Evolutionary conservation across 2,113 vertebrate genomes (phyloP).

Genomic region (Pangasianodon gigas): DNA sequence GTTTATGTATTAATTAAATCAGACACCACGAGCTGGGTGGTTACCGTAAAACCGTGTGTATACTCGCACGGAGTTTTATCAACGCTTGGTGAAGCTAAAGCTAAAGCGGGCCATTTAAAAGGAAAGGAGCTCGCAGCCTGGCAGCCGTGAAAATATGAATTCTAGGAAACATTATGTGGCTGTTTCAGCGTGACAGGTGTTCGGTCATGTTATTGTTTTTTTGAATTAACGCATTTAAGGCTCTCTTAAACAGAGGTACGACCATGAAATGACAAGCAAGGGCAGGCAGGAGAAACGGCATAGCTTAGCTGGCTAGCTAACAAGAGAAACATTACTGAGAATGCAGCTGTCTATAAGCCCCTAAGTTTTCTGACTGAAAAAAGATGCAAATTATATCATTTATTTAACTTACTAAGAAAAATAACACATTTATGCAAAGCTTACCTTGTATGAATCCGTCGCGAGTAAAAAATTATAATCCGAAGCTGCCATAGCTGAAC

Average conservation of each 20-base stretch:
- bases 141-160: not conserved
- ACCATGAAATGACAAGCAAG: conserved; percentile 21
- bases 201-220: not conserved
- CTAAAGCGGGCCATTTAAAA: conserved; percentile 53
- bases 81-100: conserved; percentile 22
- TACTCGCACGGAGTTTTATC: fast-evolving
- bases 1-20: not conserved
- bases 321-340: not conserved
- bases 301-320: conserved; percentile 1
- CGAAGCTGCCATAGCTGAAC: conserved; percentile 65
- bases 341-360: not conserved
- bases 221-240: not conserved
- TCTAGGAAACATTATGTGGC: not conserved
- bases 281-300: not conserved
- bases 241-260: not conserved
- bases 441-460: conserved; percentile 78
- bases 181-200: not conserved
- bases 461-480: conserved; percentile 76
- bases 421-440: not conserved
- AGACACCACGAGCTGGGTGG: not conserved
- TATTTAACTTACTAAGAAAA: not conserved
- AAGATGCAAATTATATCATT: not conserved
- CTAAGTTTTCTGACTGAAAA: not conserved
- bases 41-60: not conserved
- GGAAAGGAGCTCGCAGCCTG: not conserved